A percentile compares a stretch with the other conserved stretches of the same genome.
These are phyloP conservation scores for Andrena bucephala DNA, from an alignment of 2,888 invertebrate genomes.

Conservation along the genomic window DNA sequence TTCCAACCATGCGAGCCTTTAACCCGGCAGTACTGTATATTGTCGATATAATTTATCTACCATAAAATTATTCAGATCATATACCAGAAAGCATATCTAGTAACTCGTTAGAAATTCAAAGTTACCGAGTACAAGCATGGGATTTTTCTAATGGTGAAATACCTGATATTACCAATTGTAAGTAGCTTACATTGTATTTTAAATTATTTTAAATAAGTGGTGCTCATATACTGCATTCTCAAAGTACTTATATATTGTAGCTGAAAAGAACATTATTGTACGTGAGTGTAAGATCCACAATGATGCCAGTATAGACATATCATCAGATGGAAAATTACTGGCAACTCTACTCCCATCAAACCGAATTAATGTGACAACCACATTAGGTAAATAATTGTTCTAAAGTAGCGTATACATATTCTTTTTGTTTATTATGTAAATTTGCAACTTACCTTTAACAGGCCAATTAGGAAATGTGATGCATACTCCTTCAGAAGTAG, in stretches of 20 bases:
- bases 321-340: constrained; percentile 91
- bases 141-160: constrained; percentile 90
- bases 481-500: no score
- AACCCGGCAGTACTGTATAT: background rate
- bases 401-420: background rate
- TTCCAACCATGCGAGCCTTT: no score
- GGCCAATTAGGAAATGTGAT: no score
- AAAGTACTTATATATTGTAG: constrained; percentile 82
- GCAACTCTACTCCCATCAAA: constrained; percentile 92
- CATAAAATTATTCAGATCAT: constrained; percentile 70
- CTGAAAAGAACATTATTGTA: constrained; percentile 91
- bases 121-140: constrained; percentile 94
- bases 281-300: constrained; percentile 94
- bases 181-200: constrained; percentile 77
- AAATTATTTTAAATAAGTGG: background rate
- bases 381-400: constrained; percentile 87
- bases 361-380: constrained; percentile 89
- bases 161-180: constrained; percentile 91
- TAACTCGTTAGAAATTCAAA: constrained; percentile 81
- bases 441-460: background rate
- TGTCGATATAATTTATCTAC: constrained; percentile 13
- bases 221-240: background rate
- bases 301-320: constrained; percentile 94
- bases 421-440: background rate
- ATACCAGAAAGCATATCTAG: constrained; percentile 74